These are phyloP conservation scores for Nyleta sp. DNA, from an alignment of 2,888 invertebrate species.

Conservation along the genomic window DNA sequence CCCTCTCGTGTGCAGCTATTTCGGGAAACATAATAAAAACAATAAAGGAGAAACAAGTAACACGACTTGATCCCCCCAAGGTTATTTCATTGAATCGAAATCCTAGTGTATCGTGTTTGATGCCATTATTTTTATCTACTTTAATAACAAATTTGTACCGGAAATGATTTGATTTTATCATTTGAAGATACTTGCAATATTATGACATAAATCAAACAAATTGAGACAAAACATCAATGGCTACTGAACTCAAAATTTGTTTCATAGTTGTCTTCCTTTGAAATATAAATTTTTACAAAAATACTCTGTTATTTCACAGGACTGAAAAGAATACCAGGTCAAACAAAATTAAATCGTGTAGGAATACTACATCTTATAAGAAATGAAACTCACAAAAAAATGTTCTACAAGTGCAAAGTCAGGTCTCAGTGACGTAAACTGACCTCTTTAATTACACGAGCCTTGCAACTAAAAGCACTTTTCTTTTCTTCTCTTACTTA, in stretches of 20 bases:
- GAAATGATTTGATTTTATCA: background rate
- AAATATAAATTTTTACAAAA: too few species aligned
- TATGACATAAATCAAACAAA: too few species aligned
- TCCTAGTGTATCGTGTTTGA: background rate
- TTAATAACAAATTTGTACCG: slow-evolving; percentile 14
- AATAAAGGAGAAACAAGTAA: slow-evolving; percentile 46
- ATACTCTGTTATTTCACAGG: too few species aligned
- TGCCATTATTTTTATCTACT: slow-evolving; percentile 13
- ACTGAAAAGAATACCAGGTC: too few species aligned
- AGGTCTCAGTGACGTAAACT: slow-evolving; percentile 3
- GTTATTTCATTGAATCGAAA: slow-evolving; percentile 34
- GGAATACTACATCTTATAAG: too few species aligned
- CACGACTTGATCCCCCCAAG: slow-evolving; percentile 35
- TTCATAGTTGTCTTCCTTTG: too few species aligned
- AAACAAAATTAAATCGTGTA: too few species aligned
- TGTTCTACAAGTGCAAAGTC: slow-evolving; percentile 3
- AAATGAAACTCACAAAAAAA: too few species aligned
- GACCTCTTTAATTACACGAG: background rate
- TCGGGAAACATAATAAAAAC: slow-evolving; percentile 56
- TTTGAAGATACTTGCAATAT: too few species aligned
- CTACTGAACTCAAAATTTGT: too few species aligned
- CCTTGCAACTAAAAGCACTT: background rate
- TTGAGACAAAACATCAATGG: background rate
- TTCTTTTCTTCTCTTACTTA: background rate
- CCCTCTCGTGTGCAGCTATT: slow-evolving; percentile 44